Evolutionary conservation across 2,888 invertebrate species (phyloP).

Genomic region (Pristionchus maxplancki): DNA sequence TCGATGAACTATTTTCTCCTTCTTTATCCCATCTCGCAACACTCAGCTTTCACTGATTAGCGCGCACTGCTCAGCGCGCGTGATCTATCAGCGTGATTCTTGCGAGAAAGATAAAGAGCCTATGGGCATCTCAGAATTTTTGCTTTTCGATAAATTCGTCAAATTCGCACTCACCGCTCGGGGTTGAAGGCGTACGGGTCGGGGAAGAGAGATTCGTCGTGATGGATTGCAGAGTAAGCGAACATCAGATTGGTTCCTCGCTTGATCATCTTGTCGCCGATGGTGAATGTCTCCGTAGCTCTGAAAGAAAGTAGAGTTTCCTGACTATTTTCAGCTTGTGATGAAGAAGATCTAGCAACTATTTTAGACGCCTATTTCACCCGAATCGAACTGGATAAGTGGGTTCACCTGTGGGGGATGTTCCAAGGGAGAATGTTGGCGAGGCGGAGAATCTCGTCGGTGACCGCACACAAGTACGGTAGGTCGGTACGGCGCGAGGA

Average conservation of each 20-base stretch:
- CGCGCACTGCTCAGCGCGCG: background rate
- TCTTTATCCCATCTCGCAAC: background rate
- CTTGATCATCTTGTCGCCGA: background rate
- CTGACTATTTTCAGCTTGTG: background rate
- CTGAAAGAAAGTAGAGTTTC: background rate
- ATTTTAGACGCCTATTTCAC: too few species aligned
- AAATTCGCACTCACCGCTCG: background rate
- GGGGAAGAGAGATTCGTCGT: conserved; percentile 27
- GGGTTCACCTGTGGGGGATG: conserved; percentile 72
- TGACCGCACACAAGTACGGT: conserved; percentile 67
- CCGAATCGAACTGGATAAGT: too few species aligned
- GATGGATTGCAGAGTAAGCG: background rate
- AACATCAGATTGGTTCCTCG: conserved; percentile 43
- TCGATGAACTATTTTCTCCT: background rate
- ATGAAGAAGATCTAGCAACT: too few species aligned
- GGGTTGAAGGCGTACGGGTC: conserved; percentile 47
- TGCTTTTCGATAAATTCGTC: background rate
- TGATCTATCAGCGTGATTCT: background rate
- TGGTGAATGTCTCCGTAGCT: background rate
- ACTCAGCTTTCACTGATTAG: background rate
- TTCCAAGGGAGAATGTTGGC: conserved; percentile 76
- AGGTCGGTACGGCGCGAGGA: conserved; percentile 27
- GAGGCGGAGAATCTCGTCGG: conserved; percentile 73
- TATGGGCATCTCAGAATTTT: background rate
- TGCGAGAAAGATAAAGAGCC: too few species aligned